Percentiles rank a stretch among this genome's conserved stretches.
Evolutionary conservation across 2,888 invertebrate species (phyloP).

Genomic region (Tinea semifulvella): DNA sequence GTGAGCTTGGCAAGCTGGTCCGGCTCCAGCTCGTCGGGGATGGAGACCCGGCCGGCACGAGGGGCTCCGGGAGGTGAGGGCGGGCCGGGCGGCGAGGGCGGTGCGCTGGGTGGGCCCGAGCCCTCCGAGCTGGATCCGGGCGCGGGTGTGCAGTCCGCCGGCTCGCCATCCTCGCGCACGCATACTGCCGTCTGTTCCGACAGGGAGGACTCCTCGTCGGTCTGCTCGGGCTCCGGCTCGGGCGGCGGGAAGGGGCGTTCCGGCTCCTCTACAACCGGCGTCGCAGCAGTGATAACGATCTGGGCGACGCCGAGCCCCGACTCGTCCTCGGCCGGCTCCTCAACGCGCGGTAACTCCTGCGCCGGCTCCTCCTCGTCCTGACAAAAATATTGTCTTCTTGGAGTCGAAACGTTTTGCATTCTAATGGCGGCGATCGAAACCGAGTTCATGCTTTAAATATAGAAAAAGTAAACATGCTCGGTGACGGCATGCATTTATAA

Average conservation of each 20-base stretch:
- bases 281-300: conserved; percentile 93
- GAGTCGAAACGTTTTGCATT: too few species aligned
- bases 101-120: conserved; percentile 63
- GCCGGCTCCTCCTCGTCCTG: conserved; percentile 26
- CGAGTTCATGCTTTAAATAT: neutral
- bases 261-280: conserved; percentile 89
- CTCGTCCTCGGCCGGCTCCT: conserved; percentile 50
- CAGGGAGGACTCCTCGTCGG: conserved; percentile 56
- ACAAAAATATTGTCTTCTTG: conserved; percentile 8
- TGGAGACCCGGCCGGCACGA: conserved; percentile 81
- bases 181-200: conserved; percentile 60
- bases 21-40: conserved; percentile 89
- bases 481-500: conserved; percentile 1
- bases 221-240: conserved; percentile 39
- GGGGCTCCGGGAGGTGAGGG: conserved; percentile 72
- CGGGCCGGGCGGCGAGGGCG: conserved; percentile 63
- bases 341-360: conserved; percentile 32
- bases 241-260: conserved; percentile 80
- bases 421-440: too few species aligned
- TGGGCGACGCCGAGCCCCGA: conserved; percentile 84
- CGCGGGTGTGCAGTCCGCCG: conserved; percentile 65
- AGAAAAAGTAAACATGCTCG: conserved; percentile 3
- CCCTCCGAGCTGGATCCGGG: conserved; percentile 73
- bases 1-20: conserved; percentile 88
- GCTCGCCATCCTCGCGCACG: conserved; percentile 56